Conservation (phyloP, 2,113 vertebrate species). For the Climacteris rufus region DNA sequence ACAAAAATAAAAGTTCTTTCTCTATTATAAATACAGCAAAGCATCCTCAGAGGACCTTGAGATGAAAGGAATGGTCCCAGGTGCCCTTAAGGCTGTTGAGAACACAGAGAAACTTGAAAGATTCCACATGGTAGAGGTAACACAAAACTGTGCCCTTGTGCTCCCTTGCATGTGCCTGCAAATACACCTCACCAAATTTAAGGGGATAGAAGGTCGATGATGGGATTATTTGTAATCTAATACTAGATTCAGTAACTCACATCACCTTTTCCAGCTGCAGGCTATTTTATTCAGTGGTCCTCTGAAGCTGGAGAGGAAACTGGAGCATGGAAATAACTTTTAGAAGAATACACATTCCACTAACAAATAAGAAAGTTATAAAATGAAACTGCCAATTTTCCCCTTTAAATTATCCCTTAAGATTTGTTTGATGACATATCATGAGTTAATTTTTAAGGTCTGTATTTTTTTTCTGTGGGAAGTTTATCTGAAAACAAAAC, state of each 20-base stretch:
- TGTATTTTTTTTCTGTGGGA: neutral
- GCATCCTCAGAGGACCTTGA: neutral
- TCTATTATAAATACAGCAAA: neutral
- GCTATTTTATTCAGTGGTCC: neutral
- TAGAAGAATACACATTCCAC: neutral
- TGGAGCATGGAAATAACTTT: neutral
- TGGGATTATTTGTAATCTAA: neutral
- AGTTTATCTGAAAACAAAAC: slow-evolving; percentile 32
- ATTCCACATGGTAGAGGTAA: neutral
- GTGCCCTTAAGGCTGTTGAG: neutral
- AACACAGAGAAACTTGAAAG: neutral
- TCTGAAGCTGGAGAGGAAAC: neutral
- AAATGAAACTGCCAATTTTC: neutral
- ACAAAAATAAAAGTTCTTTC: neutral
- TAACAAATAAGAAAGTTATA: neutral
- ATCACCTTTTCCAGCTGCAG: neutral
- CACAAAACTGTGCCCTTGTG: neutral
- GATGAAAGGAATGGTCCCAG: neutral
- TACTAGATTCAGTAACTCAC: neutral
- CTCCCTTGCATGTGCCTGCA: neutral
- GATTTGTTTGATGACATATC: neutral
- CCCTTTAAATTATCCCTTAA: neutral
- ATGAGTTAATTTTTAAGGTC: neutral
- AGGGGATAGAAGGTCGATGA: neutral
- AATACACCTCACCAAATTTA: neutral